phyloP scores from a whole-genome alignment of 2,797 vertebrate species.

The Liasis olivaceus region DNA sequence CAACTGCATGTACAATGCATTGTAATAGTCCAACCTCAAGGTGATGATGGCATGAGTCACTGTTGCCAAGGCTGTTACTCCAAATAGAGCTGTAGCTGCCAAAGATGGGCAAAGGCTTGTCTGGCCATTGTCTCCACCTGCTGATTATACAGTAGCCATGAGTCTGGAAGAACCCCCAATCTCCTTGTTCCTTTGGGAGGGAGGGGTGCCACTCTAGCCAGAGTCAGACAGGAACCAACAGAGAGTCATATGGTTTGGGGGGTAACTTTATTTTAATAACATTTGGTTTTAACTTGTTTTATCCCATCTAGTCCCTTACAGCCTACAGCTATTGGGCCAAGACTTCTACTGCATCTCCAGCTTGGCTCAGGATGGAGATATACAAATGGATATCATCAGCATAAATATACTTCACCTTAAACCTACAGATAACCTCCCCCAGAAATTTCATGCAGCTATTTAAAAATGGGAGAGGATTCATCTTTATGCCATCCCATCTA shows the following conservation, averaged over 20 bases:
- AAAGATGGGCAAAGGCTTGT: background rate
- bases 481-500: no score
- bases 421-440: no score
- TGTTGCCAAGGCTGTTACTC: background rate
- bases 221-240: background rate
- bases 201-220: background rate
- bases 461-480: no score
- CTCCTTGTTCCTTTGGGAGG: background rate
- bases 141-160: background rate
- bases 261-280: no score
- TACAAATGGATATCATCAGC: no score
- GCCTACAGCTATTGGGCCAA: no score
- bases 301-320: no score
- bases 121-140: background rate
- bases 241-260: background rate
- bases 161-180: background rate
- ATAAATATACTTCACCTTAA: no score
- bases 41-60: background rate
- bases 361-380: no score
- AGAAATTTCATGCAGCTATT: no score
- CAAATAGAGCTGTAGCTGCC: background rate
- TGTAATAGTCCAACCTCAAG: background rate
- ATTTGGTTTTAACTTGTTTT: no score
- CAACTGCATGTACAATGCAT: background rate
- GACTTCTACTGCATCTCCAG: no score